Evolutionary conservation across 1,140 invertebrate genomes (phyloP), one percentile per base, ranked within the genome.

Genomic region (Bombus vancouverensis): DNA sequence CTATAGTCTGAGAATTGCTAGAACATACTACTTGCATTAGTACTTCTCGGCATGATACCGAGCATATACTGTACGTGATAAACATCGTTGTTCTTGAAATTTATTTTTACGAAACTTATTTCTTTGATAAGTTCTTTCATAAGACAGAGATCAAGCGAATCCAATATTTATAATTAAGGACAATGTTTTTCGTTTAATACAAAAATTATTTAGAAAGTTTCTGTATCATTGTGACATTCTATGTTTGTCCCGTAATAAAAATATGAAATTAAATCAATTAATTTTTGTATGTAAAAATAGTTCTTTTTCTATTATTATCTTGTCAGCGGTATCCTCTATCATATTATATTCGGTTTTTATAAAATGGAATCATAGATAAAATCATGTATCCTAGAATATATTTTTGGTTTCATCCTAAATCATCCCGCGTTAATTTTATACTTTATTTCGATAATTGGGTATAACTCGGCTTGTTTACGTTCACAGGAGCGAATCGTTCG

Each of bases 361-460:
- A 1, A 53, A 53, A 53, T 22, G 6, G 6, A 53, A 53, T 53
- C 8, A 53, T 22, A 53, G 6, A 53, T 53, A 53, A 53, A 53
- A 53, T 22, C 5, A 22, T 53, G 18, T 53, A 22, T 53, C 15
- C 2, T 53, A 22, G 47, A 53, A 53, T 53, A 53, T 53, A 53
- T 22, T 53, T 53, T 22, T 53, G 44, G 28, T 81, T 81, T 53
- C 3, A 37, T 62, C 53, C 74, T 70, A 53, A 65, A 76, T 80
- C 57, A 53, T 47, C 47, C 32, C 2, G 37, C 57, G 28, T 73
- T 89, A 89, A 90, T 89, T 90, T 53, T 74, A 85, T 79, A 72
- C 66, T 66, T 71, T 34, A 83, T 82, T 89, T 89, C 88, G 79
- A 87, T 90, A 90, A 89, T 90, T 90, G 82, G 79, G 6, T 44